Evolutionary conservation across 2,113 vertebrate genomes (phyloP).

Genomic region (Leuciscus idus): DNA sequence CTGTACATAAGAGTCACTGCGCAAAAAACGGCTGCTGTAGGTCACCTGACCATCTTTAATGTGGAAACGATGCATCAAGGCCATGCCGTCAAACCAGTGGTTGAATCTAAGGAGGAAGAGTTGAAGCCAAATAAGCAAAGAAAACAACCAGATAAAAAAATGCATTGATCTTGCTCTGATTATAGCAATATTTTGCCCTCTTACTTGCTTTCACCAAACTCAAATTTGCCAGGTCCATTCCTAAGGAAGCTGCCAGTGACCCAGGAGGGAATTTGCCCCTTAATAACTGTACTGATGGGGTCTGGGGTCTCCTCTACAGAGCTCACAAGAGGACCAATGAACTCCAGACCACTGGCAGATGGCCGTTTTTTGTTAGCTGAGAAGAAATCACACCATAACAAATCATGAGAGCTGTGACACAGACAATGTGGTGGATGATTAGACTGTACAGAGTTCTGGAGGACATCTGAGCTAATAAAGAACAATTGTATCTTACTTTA

Average conservation of each 20-base stretch:
- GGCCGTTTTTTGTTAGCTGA: conserved; percentile 65
- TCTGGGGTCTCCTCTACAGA: conserved; percentile 81
- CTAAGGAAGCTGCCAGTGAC: conserved; percentile 85
- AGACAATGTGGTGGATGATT: not conserved
- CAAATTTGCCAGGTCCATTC: conserved; percentile 91
- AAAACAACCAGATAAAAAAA: not conserved
- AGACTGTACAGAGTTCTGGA: not conserved
- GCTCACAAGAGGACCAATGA: conserved; percentile 74
- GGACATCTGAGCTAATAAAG: not conserved
- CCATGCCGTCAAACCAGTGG: conserved; percentile 97
- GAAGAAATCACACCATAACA: conserved; percentile 10
- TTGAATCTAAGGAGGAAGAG: conserved; percentile 76
- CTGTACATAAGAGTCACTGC: conserved; percentile 80
- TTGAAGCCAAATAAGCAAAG: not conserved
- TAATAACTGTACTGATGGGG: conserved; percentile 74
- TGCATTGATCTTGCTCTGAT: not conserved
- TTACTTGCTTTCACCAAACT: conserved; percentile 87
- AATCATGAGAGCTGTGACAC: conserved; percentile 4
- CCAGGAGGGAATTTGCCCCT: conserved; percentile 84
- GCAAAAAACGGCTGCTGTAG: conserved; percentile 88
- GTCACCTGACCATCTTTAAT: conserved; percentile 80
- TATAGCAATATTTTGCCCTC: not conserved
- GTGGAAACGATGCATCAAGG: conserved; percentile 90
- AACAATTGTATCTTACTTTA: not conserved
- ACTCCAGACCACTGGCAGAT: conserved; percentile 71